phyloP scores from a whole-genome alignment of 2,797 vertebrate species.

The Pygocentrus nattereri region DNA sequence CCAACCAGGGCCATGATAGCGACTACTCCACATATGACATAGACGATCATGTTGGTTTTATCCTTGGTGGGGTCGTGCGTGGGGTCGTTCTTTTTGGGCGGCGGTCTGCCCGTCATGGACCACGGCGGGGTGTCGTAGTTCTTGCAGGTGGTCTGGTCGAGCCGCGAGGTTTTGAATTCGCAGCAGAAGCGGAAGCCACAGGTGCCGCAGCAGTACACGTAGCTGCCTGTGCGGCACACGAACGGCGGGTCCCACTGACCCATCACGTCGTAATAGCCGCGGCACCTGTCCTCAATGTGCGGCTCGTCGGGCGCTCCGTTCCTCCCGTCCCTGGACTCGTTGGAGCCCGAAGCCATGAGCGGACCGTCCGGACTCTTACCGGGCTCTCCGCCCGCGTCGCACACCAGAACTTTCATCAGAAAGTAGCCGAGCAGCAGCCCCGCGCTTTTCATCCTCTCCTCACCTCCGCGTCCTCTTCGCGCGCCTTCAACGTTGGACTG shows the following conservation, averaged over 20 bases:
- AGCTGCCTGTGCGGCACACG: conserved; percentile 93
- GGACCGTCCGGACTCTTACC: conserved; percentile 86
- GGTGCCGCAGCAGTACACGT: conserved; percentile 98
- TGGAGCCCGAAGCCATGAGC: conserved; percentile 89
- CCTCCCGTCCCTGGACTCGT: conserved; percentile 87
- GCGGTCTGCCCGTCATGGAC: conserved; percentile 92
- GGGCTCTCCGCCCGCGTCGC: conserved; percentile 88
- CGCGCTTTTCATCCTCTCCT: conserved; percentile 67
- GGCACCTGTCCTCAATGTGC: conserved; percentile 89
- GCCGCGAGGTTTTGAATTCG: conserved; percentile 89
- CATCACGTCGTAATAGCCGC: conserved; percentile 98
- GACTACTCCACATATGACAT: conserved; percentile 98
- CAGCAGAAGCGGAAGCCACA: conserved; percentile 99
- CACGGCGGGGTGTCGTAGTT: conserved; percentile 95
- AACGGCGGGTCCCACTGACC: conserved; percentile 98
- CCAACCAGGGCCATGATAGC: conserved; percentile 98
- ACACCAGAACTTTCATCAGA: conserved; percentile 88
- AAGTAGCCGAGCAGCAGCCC: conserved; percentile 87
- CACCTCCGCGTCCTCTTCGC: conserved; percentile 35
- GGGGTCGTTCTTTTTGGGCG: conserved; percentile 89
- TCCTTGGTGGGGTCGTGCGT: conserved; percentile 92
- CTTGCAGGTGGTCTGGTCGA: conserved; percentile 95
- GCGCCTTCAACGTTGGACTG: conserved; percentile 26
- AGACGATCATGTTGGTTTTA: conserved; percentile 98
- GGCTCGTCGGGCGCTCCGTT: conserved; percentile 85